Percentiles rank a stretch among this genome's conserved stretches.
These are phyloP conservation scores for Circaetus gallicus DNA, from an alignment of 2,113 vertebrate species.

Conservation along the genomic window DNA sequence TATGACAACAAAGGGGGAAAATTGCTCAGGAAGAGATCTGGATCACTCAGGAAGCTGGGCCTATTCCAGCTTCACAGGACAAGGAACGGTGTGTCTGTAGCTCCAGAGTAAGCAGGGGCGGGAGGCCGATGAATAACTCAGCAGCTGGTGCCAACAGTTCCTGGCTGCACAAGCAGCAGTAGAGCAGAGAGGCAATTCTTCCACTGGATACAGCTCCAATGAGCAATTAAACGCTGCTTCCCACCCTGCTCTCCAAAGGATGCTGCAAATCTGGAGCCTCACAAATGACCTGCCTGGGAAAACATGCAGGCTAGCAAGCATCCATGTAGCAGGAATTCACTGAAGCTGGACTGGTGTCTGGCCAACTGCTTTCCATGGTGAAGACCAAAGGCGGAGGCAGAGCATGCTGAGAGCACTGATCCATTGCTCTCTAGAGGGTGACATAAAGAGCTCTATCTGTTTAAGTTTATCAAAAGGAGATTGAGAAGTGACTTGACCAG, in stretches of 20 bases:
- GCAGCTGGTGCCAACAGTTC: background rate
- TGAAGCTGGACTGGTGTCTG: accelerated
- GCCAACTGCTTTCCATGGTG: background rate
- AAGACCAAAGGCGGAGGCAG: background rate
- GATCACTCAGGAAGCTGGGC: background rate
- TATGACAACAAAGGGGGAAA: background rate
- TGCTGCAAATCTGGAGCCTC: background rate
- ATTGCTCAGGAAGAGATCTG: background rate
- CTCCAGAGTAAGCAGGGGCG: background rate
- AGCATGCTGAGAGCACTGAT: background rate
- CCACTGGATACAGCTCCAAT: background rate
- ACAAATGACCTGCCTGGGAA: background rate
- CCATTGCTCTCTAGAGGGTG: background rate
- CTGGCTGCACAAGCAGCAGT: background rate
- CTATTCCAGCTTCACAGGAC: background rate
- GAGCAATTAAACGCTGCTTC: background rate
- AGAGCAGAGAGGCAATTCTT: background rate
- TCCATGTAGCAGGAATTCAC: background rate
- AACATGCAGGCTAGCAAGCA: background rate
- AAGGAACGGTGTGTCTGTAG: accelerated
- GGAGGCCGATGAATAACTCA: background rate
- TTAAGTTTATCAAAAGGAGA: background rate
- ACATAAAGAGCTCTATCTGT: background rate
- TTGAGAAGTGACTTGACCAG: background rate
- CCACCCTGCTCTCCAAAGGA: background rate